These are phyloP conservation scores for Chymomyza costata DNA, from an alignment of 1,140 invertebrate species.

Conservation along the genomic window DNA sequence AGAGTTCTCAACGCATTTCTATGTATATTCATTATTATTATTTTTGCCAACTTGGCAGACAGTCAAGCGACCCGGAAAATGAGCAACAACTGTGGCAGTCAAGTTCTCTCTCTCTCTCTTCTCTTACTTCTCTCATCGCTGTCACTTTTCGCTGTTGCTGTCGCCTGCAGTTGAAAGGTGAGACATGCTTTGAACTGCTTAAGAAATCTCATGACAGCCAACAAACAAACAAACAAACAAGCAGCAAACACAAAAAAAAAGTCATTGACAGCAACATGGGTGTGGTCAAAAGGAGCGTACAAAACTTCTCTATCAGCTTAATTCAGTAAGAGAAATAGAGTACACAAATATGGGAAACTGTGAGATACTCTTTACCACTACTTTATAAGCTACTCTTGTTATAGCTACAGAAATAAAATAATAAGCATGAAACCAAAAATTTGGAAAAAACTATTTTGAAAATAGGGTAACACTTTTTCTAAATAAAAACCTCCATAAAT, in stretches of 20 bases:
- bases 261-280: slow-evolving; percentile 53
- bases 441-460: too few relatives aligned
- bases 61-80: slow-evolving; percentile 57
- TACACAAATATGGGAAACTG: too few relatives aligned
- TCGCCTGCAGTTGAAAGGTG: slow-evolving; percentile 56
- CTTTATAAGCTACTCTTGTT: too few relatives aligned
- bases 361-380: too few relatives aligned
- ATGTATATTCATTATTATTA: too few relatives aligned
- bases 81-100: slow-evolving; percentile 32
- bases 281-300: slow-evolving; percentile 5
- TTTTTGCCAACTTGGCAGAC: slow-evolving; percentile 25
- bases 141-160: neutral
- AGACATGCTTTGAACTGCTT: slow-evolving; percentile 39
- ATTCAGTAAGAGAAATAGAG: slow-evolving; percentile 23
- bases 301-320: slow-evolving; percentile 54
- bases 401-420: too few relatives aligned
- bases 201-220: slow-evolving; percentile 48
- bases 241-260: slow-evolving; percentile 23
- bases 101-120: too few relatives aligned
- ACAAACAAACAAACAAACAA: slow-evolving; percentile 39
- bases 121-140: too few relatives aligned
- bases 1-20: neutral
- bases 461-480: too few relatives aligned
- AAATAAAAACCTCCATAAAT: too few relatives aligned
- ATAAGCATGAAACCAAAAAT: too few relatives aligned